Conservation (phyloP, 2,888 invertebrate species). For the Pollenia amentaria region DNA sequence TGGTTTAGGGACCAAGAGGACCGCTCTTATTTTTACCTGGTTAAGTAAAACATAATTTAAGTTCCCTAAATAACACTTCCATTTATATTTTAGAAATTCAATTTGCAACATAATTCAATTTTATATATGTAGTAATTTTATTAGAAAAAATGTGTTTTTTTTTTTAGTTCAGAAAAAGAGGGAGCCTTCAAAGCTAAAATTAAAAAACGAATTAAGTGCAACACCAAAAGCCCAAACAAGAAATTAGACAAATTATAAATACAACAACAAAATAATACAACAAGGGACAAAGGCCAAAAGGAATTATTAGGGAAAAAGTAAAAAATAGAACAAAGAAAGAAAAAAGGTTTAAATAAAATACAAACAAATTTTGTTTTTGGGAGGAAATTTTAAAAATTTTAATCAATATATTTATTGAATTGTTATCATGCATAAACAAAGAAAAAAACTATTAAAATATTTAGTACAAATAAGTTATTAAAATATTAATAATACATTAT, state of each 20-base stretch:
- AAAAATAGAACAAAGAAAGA: constrained; percentile 3
- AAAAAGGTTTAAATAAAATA: constrained; percentile 47
- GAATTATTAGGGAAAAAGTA: constrained; percentile 34
- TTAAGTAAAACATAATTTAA: too few species aligned
- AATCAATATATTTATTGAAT: constrained; percentile 51
- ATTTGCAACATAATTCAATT: constrained; percentile 10
- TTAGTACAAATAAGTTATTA: constrained; percentile 27
- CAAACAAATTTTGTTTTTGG: constrained; percentile 43
- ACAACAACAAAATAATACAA: constrained; percentile 41
- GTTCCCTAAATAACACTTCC: too few species aligned
- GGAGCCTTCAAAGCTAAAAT: constrained; percentile 40
- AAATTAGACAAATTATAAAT: constrained; percentile 28
- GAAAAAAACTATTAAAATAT: constrained; percentile 31
- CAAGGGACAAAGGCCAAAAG: constrained; percentile 44
- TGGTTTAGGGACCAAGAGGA: too few species aligned
- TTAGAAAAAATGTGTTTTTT: neutral
- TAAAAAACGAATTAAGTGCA: neutral
- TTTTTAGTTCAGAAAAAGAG: constrained; percentile 26
- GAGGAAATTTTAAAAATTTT: constrained; percentile 7
- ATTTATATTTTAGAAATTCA: too few species aligned
- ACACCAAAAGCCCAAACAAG: constrained; percentile 33
- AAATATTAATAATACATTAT: constrained; percentile 32
- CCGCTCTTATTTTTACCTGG: too few species aligned
- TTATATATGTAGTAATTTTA: neutral
- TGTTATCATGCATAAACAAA: constrained; percentile 57